phyloP scores from a whole-genome alignment of 2,113 vertebrate genomes.

The Dipodomys ordii region DNA sequence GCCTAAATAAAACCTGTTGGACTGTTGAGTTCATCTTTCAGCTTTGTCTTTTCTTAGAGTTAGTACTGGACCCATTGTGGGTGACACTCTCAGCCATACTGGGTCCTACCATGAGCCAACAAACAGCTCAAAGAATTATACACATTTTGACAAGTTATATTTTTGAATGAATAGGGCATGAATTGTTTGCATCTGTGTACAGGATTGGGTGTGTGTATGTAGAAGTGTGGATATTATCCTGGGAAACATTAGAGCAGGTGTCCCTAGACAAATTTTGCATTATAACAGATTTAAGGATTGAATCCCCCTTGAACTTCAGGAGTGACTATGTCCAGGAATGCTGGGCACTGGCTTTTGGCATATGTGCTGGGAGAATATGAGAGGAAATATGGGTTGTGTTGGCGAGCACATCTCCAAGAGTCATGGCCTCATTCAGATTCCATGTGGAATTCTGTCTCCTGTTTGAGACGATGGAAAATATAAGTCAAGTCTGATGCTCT shows the following conservation, averaged over 20 bases:
- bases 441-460: not conserved
- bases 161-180: not conserved
- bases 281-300: not conserved
- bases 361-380: too few relatives aligned
- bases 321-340: not conserved
- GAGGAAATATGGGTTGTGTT: not conserved
- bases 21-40: too few relatives aligned
- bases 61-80: too few relatives aligned
- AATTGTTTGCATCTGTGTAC: constrained; percentile 6
- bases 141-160: not conserved
- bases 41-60: too few relatives aligned
- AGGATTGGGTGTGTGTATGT: not conserved
- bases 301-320: not conserved
- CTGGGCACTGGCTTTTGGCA: not conserved
- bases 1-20: too few relatives aligned
- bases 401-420: too few relatives aligned
- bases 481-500: not conserved
- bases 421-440: not conserved
- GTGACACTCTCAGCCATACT: too few relatives aligned
- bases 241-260: not conserved
- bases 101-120: not conserved
- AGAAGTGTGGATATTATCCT: not conserved
- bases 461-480: not conserved
- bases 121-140: not conserved
- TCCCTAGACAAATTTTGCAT: not conserved